These are phyloP conservation scores for Aphelinus certus DNA, from an alignment of 1,140 invertebrate genomes.

Conservation along the genomic window DNA sequence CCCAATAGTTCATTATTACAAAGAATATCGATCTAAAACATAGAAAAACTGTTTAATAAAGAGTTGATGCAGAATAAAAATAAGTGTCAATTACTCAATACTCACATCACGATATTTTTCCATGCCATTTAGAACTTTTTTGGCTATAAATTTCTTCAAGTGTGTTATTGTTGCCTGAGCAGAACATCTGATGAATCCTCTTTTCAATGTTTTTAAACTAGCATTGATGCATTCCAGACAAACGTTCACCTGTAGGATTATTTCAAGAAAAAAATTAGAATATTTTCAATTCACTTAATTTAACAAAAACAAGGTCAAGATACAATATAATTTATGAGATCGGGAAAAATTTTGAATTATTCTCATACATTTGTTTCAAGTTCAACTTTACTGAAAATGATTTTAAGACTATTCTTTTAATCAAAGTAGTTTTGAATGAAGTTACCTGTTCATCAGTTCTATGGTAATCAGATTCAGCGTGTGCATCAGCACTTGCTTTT, in stretches of 20 bases:
- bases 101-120: constrained; percentile 96
- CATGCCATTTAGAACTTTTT: constrained; percentile 90
- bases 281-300: not conserved
- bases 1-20: constrained; percentile 98
- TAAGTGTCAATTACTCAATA: constrained; percentile 45
- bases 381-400: constrained; percentile 9
- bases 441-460: constrained; percentile 91
- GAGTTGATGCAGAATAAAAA: not conserved
- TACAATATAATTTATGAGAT: not conserved
- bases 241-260: constrained; percentile 77
- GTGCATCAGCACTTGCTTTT: constrained; percentile 72
- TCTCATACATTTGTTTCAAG: not conserved
- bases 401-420: constrained; percentile 27
- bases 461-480: constrained; percentile 90
- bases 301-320: not conserved
- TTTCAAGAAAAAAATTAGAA: not conserved
- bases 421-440: not conserved
- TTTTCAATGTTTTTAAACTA: constrained; percentile 84
- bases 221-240: constrained; percentile 88
- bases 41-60: not conserved
- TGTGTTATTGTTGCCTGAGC: constrained; percentile 96
- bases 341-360: not conserved
- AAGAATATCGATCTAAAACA: constrained; percentile 91
- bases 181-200: constrained; percentile 92
- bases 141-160: constrained; percentile 97